Base-by-base conservation (phyloP, 1,140 invertebrate genomes). In the Orchesella cincta region DNA sequence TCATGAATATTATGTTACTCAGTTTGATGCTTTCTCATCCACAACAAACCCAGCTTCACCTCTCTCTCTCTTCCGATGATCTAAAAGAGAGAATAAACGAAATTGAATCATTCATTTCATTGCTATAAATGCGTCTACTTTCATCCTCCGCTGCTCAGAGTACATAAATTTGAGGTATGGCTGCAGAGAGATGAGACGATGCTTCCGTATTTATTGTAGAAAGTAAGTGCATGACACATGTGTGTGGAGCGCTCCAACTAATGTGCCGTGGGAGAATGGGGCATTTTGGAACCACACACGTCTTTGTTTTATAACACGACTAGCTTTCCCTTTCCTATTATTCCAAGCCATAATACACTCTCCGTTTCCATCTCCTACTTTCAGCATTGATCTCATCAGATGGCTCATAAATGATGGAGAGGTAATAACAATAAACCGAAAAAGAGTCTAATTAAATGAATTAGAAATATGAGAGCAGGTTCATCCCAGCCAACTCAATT, bases 371-470 rank as follows among this genome's bases (percentile, higher is more conserved):
- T 46, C 39, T 20, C 20, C 39, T 46, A 20, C 39, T 46, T 46
- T 46, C 39, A 46, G 39, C 26, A 67, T 67, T 67, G 31, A 67
- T 67, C 31, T 29, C 31, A 29, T 31, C 62, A 29, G 62, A 67
- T 67, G 31, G 31, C 62, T 33, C 62, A 67, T 67, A 31, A 29
- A 67, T 67, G 62, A 67, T 67, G 62, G 14, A 29, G 62, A 67
- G 62, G 62, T 67, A 67, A 67, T 67, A 67, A 67, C 62, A 67
- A 67, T 67, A 67, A 67, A 67, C 8, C 5, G 31, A 14, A 16
- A 67, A 31, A 67, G 28, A 67, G 62, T 8, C 31, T 67, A 67
- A 67, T 67, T 67, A 67, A 67, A 33, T 67, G 62, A 67, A 67
- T 67, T 67, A 67, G 62, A 67, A 67, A 67, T 67, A 67, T 31